Conservation (phyloP, 23 tunicate species). For the Halocynthia aurantium region DNA sequence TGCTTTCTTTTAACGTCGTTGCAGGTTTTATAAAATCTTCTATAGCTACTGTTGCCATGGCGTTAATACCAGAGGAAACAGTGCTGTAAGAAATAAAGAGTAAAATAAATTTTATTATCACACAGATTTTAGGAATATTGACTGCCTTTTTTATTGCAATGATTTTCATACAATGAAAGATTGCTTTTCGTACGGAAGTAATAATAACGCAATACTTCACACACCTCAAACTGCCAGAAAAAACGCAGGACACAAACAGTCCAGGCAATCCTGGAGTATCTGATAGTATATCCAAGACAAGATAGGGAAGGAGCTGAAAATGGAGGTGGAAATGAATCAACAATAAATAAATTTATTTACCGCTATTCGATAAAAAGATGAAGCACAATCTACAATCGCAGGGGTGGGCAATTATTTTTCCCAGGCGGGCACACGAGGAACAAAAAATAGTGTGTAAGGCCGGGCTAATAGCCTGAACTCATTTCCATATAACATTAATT, state of each 20-base stretch:
- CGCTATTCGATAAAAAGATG: too few species aligned
- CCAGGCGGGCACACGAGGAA: too few species aligned
- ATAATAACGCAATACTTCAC: not conserved
- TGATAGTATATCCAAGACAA: slow-evolving; percentile 46
- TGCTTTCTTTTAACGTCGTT: slow-evolving; percentile 32
- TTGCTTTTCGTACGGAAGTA: not conserved
- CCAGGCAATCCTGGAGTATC: slow-evolving; percentile 65
- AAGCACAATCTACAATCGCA: too few species aligned
- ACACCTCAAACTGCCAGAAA: slow-evolving; percentile 71
- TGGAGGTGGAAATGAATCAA: not conserved
- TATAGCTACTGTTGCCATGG: slow-evolving; percentile 52
- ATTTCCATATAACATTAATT: too few species aligned
- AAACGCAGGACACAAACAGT: slow-evolving; percentile 53
- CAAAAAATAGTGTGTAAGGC: too few species aligned
- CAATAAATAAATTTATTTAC: too few species aligned
- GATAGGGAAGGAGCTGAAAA: slow-evolving; percentile 51
- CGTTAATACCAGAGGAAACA: slow-evolving; percentile 67
- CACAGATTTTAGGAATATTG: not conserved
- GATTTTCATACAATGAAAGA: not conserved
- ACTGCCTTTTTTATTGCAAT: not conserved
- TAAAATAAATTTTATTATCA: not conserved
- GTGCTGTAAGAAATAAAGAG: slow-evolving; percentile 21
- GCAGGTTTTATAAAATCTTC: slow-evolving; percentile 62
- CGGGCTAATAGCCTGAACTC: too few species aligned
- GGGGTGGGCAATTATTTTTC: too few species aligned